These are phyloP conservation scores for Acleris sparsana DNA, from an alignment of 2,888 invertebrate species.

Conservation along the genomic window DNA sequence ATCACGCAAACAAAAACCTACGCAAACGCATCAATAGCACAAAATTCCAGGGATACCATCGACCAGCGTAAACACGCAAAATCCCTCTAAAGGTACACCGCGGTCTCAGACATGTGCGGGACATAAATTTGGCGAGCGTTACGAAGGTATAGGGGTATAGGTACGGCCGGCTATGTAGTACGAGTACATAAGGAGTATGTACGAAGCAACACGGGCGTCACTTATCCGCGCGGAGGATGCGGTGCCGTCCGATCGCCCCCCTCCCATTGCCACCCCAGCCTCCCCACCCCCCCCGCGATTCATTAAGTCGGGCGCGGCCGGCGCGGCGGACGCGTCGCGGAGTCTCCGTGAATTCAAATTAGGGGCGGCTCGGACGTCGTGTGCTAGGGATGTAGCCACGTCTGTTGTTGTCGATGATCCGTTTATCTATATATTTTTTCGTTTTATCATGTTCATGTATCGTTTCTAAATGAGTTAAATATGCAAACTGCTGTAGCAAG, in stretches of 20 bases:
- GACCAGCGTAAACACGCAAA: slow-evolving; percentile 79
- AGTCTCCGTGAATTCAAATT: slow-evolving; percentile 84
- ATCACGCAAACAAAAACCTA: slow-evolving; percentile 14
- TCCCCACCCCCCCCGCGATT: slow-evolving; percentile 73
- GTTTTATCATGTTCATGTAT: too few species aligned
- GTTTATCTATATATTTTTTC: slow-evolving; percentile 7
- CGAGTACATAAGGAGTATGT: slow-evolving; percentile 68
- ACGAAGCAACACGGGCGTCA: slow-evolving; percentile 75
- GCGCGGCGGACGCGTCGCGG: slow-evolving; percentile 82
- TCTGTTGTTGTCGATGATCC: slow-evolving; percentile 37
- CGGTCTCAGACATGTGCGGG: slow-evolving; percentile 84
- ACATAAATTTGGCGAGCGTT: slow-evolving; percentile 83
- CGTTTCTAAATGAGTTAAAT: too few species aligned
- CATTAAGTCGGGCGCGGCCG: slow-evolving; percentile 84
- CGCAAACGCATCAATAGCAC: slow-evolving; percentile 72
- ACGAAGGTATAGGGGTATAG: slow-evolving; percentile 70
- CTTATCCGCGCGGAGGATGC: slow-evolving; percentile 83
- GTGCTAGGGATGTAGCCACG: slow-evolving; percentile 57
- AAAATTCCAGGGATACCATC: slow-evolving; percentile 78
- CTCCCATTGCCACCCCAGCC: slow-evolving; percentile 54
- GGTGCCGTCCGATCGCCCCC: slow-evolving; percentile 79
- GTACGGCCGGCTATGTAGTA: slow-evolving; percentile 68
- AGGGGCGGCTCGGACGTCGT: slow-evolving; percentile 82
- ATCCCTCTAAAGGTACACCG: slow-evolving; percentile 82
- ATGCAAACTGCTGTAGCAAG: too few species aligned